Percentiles rank a stretch among this genome's conserved stretches.
Conservation (phyloP, 2,797 vertebrate genomes). For the Brachymystax lenok region DNA sequence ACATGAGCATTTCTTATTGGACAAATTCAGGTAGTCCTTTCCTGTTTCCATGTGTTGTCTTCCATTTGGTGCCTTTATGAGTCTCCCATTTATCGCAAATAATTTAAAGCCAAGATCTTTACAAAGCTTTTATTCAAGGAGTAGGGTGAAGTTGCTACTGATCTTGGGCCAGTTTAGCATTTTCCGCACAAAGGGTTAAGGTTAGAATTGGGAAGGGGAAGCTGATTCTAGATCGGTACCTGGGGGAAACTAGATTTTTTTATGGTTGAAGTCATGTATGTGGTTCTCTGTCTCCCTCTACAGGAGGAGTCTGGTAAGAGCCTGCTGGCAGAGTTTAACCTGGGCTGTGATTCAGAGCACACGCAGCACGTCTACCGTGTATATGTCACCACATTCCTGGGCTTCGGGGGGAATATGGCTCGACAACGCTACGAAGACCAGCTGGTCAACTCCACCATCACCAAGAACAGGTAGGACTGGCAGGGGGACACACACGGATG, state of each 20-base stretch:
- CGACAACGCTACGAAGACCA: constrained; percentile 89
- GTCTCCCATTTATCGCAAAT: not conserved
- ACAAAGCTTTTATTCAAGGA: too few species aligned
- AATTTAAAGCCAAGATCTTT: not conserved
- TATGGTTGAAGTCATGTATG: not conserved
- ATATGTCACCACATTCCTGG: constrained; percentile 91
- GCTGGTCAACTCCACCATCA: constrained; percentile 80
- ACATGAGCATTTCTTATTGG: not conserved
- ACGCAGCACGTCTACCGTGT: constrained; percentile 88
- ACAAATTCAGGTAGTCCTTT: not conserved
- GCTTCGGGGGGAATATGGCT: constrained; percentile 92
- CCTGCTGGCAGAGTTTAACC: constrained; percentile 90
- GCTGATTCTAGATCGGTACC: too few species aligned
- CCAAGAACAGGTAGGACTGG: constrained; percentile 76
- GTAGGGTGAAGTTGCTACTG: too few species aligned
- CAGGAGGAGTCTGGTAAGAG: constrained; percentile 90
- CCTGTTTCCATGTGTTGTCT: not conserved
- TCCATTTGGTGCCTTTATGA: not conserved
- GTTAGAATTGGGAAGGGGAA: too few species aligned
- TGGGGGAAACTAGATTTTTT: too few species aligned
- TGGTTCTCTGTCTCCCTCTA: not conserved
- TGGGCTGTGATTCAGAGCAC: constrained; percentile 89
- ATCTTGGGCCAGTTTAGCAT: too few species aligned
- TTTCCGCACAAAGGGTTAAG: too few species aligned
- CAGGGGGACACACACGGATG: not conserved